Evolutionary conservation across 2,888 invertebrate species (phyloP), one percentile per base, ranked within the genome.

Genomic region (Lithodes maja): DNA sequence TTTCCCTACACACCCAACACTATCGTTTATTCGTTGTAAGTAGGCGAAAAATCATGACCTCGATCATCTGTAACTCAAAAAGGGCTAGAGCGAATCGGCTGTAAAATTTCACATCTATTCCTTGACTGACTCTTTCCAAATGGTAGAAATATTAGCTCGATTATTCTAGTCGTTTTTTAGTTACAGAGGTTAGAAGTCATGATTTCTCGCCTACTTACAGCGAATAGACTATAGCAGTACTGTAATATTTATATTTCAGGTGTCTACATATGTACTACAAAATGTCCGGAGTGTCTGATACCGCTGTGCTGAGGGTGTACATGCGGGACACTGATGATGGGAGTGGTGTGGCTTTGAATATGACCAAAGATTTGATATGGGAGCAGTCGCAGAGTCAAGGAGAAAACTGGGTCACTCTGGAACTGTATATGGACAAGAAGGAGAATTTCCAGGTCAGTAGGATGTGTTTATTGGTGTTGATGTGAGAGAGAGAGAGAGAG

Each of bases 241-340:
- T 33, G 33, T 33, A 33, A 33, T 33, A 33, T 33, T 33, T 33
- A 33, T 68, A 15, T 50, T 5, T 50, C 83, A 87, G 87, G 33
- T 87, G 83, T 71, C 3, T 83, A n/a, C 75, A 79, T 79, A 79
- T 87, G 69, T 87, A 87, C 61, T 87, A 83, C 55, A 83, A 87
- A 79, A n/a, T 87, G 71, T 79, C 79, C 0, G 87, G 83, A 7
- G 2, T 83, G 17, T 79, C 83, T 55, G n/a, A 71, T 54, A 53
- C 74, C 15, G 83, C 79, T 17, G 17, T 53, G 5, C 61, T 87
- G 69, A 53, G 55, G 55, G 87, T 55, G 1, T 83, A 74, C 55
- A 55, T 52, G 2, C 33, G 68, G 9, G 7, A 5, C 0, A 55
- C 71, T 50, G 71, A 79, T 1, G 79, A 71, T 33, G 87, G 78